phyloP scores from a whole-genome alignment of 1,140 invertebrate species.

The Diabrotica undecimpunctata region DNA sequence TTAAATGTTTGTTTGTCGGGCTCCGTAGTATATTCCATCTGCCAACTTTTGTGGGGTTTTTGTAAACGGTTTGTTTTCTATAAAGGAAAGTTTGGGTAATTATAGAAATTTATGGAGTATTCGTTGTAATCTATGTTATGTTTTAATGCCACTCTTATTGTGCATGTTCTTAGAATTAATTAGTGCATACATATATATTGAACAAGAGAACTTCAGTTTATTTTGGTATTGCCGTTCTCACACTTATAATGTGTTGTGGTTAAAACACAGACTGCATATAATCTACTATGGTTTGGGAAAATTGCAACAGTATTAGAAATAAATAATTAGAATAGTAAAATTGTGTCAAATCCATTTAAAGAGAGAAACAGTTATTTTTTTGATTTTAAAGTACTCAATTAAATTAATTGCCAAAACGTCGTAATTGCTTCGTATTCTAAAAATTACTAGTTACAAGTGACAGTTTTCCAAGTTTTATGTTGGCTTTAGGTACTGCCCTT shows the following conservation, averaged over 20 bases:
- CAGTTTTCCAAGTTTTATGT: too few relatives aligned
- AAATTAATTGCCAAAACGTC: too few relatives aligned
- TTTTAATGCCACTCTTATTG: not conserved
- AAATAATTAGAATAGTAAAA: too few relatives aligned
- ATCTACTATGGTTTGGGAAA: too few relatives aligned
- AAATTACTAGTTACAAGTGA: too few relatives aligned
- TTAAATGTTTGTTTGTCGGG: conserved; percentile 4
- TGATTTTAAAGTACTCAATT: too few relatives aligned
- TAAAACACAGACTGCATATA: too few relatives aligned
- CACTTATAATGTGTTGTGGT: not conserved
- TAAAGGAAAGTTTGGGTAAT: not conserved
- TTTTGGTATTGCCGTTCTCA: not conserved
- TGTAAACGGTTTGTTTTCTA: conserved; percentile 4
- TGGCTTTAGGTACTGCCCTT: too few relatives aligned
- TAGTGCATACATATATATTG: not conserved
- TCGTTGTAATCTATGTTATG: not conserved
- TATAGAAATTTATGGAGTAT: conserved; percentile 1
- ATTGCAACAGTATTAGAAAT: too few relatives aligned
- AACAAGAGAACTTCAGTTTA: not conserved
- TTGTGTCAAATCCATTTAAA: too few relatives aligned
- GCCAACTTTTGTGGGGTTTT: not conserved
- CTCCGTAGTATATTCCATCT: conserved; percentile 1
- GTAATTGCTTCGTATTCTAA: too few relatives aligned
- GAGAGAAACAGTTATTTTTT: too few relatives aligned
- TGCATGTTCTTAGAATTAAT: not conserved